A percentile compares a stretch with the other conserved stretches of the same genome.
Conservation (phyloP, 2,113 vertebrate genomes). For the Pantherophis guttatus region DNA sequence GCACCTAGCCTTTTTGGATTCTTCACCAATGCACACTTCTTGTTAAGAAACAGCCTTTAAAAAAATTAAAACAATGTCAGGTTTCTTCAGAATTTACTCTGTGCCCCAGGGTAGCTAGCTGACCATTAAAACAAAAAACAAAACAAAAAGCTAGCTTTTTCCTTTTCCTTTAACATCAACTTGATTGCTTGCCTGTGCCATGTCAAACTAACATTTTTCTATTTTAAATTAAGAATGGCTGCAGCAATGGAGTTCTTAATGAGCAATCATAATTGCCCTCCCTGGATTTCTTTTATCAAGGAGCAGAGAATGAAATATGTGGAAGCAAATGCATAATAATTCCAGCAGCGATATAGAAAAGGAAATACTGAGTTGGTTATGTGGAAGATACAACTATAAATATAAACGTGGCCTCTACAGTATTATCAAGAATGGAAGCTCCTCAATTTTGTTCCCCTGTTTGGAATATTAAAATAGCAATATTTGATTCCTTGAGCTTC, state of each 20-base stretch:
- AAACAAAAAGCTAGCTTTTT: neutral
- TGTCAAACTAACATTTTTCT: slow-evolving; percentile 11
- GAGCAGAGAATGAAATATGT: slow-evolving; percentile 13
- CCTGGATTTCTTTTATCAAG: slow-evolving; percentile 22
- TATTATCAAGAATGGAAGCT: neutral
- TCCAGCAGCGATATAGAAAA: slow-evolving; percentile 2
- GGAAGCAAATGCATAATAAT: slow-evolving; percentile 18
- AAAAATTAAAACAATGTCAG: neutral
- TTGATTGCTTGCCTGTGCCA: neutral
- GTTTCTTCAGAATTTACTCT: neutral
- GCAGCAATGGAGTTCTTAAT: slow-evolving; percentile 15
- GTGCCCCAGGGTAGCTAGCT: neutral
- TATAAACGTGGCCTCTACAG: neutral
- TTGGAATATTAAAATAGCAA: neutral
- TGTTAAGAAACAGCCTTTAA: neutral
- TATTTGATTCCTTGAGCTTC: neutral
- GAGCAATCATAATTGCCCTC: slow-evolving; percentile 26
- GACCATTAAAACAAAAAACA: neutral
- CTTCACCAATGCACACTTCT: neutral
- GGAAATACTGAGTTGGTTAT: neutral
- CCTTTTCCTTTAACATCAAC: neutral
- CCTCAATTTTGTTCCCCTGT: neutral
- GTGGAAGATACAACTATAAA: neutral
- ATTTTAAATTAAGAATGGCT: slow-evolving; percentile 24
- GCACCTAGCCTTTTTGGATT: neutral